phyloP scores from a whole-genome alignment of 2,113 vertebrate species.

The Antechinus stuartii region DNA sequence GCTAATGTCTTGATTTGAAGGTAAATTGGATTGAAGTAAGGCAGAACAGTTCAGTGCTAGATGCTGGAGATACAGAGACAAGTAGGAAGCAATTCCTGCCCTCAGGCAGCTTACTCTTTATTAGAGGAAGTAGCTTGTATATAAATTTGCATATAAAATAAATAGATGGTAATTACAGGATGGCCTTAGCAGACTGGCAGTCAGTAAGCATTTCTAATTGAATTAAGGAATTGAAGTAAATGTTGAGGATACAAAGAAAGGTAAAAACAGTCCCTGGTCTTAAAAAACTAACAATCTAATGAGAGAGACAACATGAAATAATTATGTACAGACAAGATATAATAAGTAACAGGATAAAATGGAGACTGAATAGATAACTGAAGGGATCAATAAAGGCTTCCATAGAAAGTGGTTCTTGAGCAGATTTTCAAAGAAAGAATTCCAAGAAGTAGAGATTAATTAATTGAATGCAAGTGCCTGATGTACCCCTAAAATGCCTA shows the following conservation, averaged over 20 bases:
- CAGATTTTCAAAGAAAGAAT: background rate
- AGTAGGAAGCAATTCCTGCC: background rate
- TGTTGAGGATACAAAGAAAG: background rate
- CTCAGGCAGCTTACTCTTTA: background rate
- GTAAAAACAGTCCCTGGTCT: background rate
- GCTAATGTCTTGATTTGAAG: too few species aligned
- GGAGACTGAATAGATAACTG: background rate
- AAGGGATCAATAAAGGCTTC: background rate
- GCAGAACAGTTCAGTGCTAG: too few species aligned
- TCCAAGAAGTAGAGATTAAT: background rate
- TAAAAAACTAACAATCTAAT: background rate
- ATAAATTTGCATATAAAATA: background rate
- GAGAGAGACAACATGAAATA: background rate
- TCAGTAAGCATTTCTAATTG: background rate
- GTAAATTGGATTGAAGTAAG: too few species aligned
- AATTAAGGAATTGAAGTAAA: background rate
- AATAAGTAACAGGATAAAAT: background rate
- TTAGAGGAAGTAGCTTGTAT: background rate
- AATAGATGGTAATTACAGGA: background rate
- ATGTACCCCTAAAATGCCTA: conserved; percentile 24
- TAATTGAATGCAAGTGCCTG: background rate
- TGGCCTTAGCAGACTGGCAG: background rate
- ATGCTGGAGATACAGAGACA: background rate
- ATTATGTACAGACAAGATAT: background rate
- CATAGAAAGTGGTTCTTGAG: background rate